These are phyloP conservation scores for Rattus norvegicus DNA, from an alignment of 2,113 vertebrate species.

Conservation along the genomic window GRCr8 NC_086039.1:140649001-140649500, in stretches of 20 bases:
- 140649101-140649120: background rate
- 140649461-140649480: slow-evolving; percentile 44
- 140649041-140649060: background rate
- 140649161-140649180: background rate
- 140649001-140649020: background rate
- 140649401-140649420: background rate
- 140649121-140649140: background rate
- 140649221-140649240: background rate
- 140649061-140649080: background rate
- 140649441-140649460: background rate
- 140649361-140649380: slow-evolving; percentile 31
- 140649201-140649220: slow-evolving; percentile 18
- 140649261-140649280: background rate
- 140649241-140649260: background rate
- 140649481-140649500: background rate
- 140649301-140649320: background rate
- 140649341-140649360: background rate
- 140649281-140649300: background rate
- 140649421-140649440: background rate
- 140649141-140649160: slow-evolving; percentile 2
- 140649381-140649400: background rate
- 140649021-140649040: background rate
- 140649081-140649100: slow-evolving; percentile 3
- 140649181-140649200: background rate
- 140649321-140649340: slow-evolving; percentile 7